phyloP scores from a whole-genome alignment of 2,888 invertebrate species.

The Acanthosepion pharaonis region DNA sequence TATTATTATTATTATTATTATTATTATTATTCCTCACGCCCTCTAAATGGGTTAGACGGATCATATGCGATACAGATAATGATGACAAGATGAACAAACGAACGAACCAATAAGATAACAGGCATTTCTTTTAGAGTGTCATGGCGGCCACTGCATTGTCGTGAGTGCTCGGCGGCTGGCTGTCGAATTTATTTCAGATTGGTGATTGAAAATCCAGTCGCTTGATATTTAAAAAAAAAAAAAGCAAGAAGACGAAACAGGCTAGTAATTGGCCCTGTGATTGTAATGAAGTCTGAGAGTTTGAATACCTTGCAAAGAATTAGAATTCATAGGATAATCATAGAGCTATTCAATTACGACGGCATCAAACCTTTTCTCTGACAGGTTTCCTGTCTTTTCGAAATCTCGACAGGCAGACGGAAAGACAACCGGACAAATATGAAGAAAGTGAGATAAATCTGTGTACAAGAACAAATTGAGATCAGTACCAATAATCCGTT shows the following conservation, averaged over 20 bases:
- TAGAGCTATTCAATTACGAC: background rate
- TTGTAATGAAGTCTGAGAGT: background rate
- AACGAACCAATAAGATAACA: background rate
- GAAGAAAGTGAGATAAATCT: background rate
- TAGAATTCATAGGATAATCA: slow-evolving; percentile 13
- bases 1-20: background rate
- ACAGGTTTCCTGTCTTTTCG: background rate
- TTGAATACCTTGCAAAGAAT: background rate
- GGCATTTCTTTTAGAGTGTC: background rate
- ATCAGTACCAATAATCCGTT: background rate
- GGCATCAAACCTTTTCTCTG: background rate
- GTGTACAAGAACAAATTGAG: background rate
- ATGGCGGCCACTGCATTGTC: background rate
- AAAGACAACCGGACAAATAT: background rate
- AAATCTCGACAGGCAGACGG: background rate
- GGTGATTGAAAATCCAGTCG: background rate
- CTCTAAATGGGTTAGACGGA: background rate
- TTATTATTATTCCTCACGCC: background rate
- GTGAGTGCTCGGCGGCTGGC: background rate
- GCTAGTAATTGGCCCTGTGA: background rate
- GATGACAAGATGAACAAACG: background rate
- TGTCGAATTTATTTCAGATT: background rate
- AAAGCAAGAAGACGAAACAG: background rate
- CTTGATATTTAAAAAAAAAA: background rate
- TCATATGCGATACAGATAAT: background rate